Evolutionary conservation across 1,140 invertebrate species (phyloP).

Genomic region (Mizuhopecten yessoensis): DNA sequence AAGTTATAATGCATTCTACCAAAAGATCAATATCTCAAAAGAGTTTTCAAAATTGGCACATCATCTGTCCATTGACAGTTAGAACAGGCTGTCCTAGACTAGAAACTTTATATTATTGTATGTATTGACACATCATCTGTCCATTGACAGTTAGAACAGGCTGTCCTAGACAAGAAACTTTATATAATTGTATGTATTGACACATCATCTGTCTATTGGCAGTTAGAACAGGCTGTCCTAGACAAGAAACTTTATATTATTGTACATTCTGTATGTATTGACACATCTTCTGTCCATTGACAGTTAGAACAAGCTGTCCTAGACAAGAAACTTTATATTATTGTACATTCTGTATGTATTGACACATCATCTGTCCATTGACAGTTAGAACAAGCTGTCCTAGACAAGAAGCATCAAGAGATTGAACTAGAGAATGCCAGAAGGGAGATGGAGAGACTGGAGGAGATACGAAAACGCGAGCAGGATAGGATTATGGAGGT

Average conservation of each 20-base stretch:
- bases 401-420: constrained; percentile 89
- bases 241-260: constrained; percentile 89
- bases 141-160: constrained; percentile 87
- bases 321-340: constrained; percentile 89
- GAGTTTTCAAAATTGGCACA: too few species aligned
- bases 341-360: constrained; percentile 83
- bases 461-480: constrained; percentile 92
- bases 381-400: constrained; percentile 91
- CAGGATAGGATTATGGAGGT: constrained; percentile 93
- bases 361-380: not conserved
- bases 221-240: constrained; percentile 92
- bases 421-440: constrained; percentile 90
- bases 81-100: constrained; percentile 91
- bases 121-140: constrained; percentile 7
- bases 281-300: not conserved
- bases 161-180: constrained; percentile 91
- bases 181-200: constrained; percentile 29
- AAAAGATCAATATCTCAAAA: too few species aligned
- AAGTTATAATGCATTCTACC: too few species aligned
- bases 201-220: not conserved
- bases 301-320: constrained; percentile 91
- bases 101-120: constrained; percentile 88
- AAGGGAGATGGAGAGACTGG: constrained; percentile 90
- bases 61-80: constrained; percentile 83
- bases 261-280: constrained; percentile 82